phyloP scores from a whole-genome alignment of 2,113 vertebrate species.

The Leptodactylus fuscus region DNA sequence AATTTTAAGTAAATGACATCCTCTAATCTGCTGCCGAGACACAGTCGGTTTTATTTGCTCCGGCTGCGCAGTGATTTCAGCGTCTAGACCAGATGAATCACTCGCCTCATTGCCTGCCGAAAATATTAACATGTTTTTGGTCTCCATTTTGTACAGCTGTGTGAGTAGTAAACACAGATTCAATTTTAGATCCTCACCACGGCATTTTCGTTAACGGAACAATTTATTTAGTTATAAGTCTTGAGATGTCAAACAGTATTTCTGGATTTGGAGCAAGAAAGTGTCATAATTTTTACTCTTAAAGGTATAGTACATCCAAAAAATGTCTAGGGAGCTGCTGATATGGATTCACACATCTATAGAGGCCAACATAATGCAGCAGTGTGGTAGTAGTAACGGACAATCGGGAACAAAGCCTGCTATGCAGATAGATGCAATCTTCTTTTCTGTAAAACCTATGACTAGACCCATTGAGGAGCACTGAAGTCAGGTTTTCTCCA shows the following conservation, averaged over 20 bases:
- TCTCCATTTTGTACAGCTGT: constrained; percentile 14
- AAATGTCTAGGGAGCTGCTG: not conserved
- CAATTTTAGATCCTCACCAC: constrained; percentile 18
- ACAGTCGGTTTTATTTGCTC: constrained; percentile 52
- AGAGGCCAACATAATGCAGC: too few relatives aligned
- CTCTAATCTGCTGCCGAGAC: constrained; percentile 50
- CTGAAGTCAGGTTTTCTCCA: too few relatives aligned
- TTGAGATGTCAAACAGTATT: not conserved
- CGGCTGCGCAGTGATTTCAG: constrained; percentile 51
- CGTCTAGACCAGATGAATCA: constrained; percentile 57
- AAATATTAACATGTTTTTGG: constrained; percentile 54
- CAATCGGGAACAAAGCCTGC: too few relatives aligned
- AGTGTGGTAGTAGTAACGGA: too few relatives aligned
- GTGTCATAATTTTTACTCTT: not conserved
- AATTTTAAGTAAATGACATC: constrained; percentile 58
- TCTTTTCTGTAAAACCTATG: too few relatives aligned
- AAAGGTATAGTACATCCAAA: not conserved
- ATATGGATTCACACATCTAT: too few relatives aligned
- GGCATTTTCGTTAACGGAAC: constrained; percentile 10
- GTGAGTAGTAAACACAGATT: constrained; percentile 17
- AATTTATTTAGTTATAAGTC: constrained; percentile 6
- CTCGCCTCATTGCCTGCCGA: constrained; percentile 49
- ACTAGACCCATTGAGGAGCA: too few relatives aligned
- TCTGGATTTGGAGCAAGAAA: not conserved
- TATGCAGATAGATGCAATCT: too few relatives aligned